These are phyloP conservation scores for Batillaria attramentaria DNA, from an alignment of 1,140 invertebrate species.

Conservation along the genomic window DNA sequence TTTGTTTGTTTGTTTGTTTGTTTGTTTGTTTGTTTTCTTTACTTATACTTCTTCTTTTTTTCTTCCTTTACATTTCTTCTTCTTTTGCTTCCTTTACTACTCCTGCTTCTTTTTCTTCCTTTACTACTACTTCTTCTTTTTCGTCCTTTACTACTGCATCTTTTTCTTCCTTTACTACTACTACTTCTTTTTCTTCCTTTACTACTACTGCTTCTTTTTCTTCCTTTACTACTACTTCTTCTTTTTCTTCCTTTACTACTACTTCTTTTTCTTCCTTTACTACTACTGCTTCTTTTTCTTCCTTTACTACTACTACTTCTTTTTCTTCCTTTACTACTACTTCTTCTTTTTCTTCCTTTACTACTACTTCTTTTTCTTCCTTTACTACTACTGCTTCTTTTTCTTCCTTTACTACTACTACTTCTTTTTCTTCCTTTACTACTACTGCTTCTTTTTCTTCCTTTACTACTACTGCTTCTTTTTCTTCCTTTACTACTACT, in stretches of 20 bases:
- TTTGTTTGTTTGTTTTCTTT: not conserved
- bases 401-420: conserved; percentile 1
- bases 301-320: not conserved
- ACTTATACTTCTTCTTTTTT: not conserved
- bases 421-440: not conserved
- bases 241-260: not conserved
- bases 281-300: not conserved
- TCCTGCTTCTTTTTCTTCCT: not conserved
- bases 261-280: not conserved
- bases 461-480: not conserved
- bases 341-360: not conserved
- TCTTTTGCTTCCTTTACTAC: not conserved
- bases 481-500: not conserved
- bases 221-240: not conserved
- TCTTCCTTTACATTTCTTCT: not conserved
- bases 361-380: not conserved
- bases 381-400: not conserved
- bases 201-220: not conserved
- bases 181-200: not conserved
- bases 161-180: not conserved
- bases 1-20: not conserved
- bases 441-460: not conserved
- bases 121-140: not conserved
- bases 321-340: not conserved
- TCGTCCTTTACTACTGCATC: not conserved